phyloP scores from a whole-genome alignment of 2,113 vertebrate genomes.

The Todiramphus saurophagus region DNA sequence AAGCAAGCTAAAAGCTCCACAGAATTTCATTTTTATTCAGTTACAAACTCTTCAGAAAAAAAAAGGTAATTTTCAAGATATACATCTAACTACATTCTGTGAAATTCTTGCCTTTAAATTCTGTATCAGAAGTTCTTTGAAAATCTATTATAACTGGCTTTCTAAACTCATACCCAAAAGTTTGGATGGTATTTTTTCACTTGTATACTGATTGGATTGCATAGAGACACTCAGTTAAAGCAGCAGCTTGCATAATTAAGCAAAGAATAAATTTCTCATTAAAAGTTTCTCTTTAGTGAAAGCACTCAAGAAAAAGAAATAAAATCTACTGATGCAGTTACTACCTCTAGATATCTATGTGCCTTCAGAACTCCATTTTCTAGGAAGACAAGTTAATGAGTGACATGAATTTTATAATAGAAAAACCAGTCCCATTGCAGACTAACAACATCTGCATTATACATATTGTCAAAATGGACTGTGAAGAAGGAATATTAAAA shows the following conservation, averaged over 20 bases:
- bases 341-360: not conserved
- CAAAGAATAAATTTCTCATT: not conserved
- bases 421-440: not conserved
- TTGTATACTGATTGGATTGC: not conserved
- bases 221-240: not conserved
- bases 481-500: not conserved
- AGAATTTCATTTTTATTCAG: not conserved
- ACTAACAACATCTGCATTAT: not conserved
- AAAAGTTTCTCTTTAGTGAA: not conserved
- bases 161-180: not conserved
- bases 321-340: conserved; percentile 23
- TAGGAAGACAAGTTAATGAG: not conserved
- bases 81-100: not conserved
- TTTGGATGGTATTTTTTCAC: not conserved
- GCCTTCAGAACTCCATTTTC: conserved; percentile 1
- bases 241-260: conserved; percentile 1
- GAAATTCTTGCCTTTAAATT: not conserved
- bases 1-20: not conserved
- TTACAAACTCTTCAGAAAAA: not conserved
- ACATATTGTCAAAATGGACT: not conserved
- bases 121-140: not conserved
- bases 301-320: not conserved
- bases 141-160: not conserved
- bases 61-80: not conserved
- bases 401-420: not conserved